phyloP scores from a whole-genome alignment of 1,140 invertebrate species.

The Popillia japonica region DNA sequence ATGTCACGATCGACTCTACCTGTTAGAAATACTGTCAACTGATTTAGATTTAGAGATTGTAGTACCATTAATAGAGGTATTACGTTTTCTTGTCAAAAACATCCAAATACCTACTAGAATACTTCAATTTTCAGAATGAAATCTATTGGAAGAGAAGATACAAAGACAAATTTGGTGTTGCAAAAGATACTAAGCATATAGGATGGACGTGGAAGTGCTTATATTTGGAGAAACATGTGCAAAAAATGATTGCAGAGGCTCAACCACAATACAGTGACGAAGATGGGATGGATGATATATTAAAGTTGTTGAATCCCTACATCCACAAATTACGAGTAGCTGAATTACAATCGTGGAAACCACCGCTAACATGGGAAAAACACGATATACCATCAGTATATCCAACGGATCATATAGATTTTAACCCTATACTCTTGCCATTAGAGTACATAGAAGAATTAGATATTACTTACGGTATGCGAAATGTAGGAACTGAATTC shows the following conservation, averaged over 20 bases:
- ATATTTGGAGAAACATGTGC: slow-evolving; percentile 56
- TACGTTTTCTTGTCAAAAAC: neutral
- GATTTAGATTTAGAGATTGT: slow-evolving; percentile 46
- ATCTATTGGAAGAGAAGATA: slow-evolving; percentile 38
- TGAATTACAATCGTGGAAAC: slow-evolving; percentile 56
- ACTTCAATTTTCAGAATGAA: slow-evolving; percentile 5
- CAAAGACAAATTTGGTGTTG: slow-evolving; percentile 1
- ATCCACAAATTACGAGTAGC: slow-evolving; percentile 53
- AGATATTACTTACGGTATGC: slow-evolving; percentile 53
- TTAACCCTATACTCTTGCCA: slow-evolving; percentile 52
- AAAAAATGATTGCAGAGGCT: slow-evolving; percentile 55
- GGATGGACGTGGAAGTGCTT: slow-evolving; percentile 57
- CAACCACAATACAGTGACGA: slow-evolving; percentile 58
- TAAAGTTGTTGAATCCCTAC: slow-evolving; percentile 52
- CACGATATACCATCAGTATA: slow-evolving; percentile 56
- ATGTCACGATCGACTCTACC: slow-evolving; percentile 45
- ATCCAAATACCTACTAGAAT: neutral
- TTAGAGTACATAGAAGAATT: slow-evolving; percentile 52
- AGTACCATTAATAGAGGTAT: slow-evolving; percentile 46
- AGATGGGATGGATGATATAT: slow-evolving; percentile 54
- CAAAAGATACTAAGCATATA: slow-evolving; percentile 41
- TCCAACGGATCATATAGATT: slow-evolving; percentile 57
- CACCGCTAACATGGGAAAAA: slow-evolving; percentile 52
- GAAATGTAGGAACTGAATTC: slow-evolving; percentile 52
- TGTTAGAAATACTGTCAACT: slow-evolving; percentile 46